Conservation (phyloP, 2,888 invertebrate species). For the Cephus sareptanus region DNA sequence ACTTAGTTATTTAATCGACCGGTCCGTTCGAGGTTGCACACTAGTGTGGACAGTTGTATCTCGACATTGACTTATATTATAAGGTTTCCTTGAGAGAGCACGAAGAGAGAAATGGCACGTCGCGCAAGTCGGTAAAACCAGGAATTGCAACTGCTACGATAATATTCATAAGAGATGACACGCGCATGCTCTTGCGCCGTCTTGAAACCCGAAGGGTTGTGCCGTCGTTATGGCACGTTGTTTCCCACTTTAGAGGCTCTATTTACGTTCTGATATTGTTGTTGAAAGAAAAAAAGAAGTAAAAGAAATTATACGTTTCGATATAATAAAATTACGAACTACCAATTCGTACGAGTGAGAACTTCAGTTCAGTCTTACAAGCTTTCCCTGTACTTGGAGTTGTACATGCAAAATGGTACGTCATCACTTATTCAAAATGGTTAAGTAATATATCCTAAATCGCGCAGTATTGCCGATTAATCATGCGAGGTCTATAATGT, state of each 20-base stretch:
- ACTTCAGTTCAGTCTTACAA: neutral
- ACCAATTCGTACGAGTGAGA: neutral
- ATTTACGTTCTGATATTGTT: neutral
- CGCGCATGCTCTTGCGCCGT: neutral
- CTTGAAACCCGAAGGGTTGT: neutral
- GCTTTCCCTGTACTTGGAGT: neutral
- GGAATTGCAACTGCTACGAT: neutral
- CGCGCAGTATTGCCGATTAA: neutral
- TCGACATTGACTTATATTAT: neutral
- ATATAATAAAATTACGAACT: neutral
- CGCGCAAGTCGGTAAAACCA: neutral
- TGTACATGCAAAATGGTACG: neutral
- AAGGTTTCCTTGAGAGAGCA: neutral
- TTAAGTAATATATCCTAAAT: neutral
- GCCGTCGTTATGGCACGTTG: neutral
- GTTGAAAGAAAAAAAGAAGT: neutral
- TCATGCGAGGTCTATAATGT: neutral
- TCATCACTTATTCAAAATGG: neutral
- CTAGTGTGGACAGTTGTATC: constrained; percentile 23
- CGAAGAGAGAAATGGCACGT: neutral
- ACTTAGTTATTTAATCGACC: constrained; percentile 44
- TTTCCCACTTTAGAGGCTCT: neutral
- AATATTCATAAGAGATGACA: neutral
- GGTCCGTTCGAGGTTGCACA: constrained; percentile 51
- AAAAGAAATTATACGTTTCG: neutral